Conservation (phyloP, 1,140 invertebrate genomes). For the Temnothorax curvispinosus region DNA sequence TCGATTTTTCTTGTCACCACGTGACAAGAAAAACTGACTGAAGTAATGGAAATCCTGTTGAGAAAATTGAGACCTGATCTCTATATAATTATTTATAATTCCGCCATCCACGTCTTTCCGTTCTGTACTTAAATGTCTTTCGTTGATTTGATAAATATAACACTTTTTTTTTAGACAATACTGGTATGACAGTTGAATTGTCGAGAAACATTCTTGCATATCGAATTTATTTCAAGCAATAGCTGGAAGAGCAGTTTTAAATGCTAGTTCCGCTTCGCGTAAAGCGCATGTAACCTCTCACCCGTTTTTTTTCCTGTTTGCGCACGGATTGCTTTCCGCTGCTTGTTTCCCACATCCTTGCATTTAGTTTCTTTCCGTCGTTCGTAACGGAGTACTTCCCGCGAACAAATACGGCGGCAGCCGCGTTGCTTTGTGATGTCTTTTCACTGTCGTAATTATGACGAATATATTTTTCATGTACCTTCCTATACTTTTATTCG, state of each 20-base stretch:
- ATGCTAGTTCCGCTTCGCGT: not conserved
- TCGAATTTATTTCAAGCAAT: not conserved
- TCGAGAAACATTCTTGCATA: not conserved
- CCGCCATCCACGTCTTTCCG: not conserved
- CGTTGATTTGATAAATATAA: not conserved
- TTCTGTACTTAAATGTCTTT: not conserved
- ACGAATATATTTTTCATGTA: not conserved
- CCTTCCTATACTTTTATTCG: not conserved
- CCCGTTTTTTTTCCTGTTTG: conserved; percentile 8
- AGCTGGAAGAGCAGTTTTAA: not conserved
- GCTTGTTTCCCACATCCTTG: conserved; percentile 9
- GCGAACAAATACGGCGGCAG: not conserved
- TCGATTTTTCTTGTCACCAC: conserved; percentile 40
- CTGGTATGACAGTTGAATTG: not conserved
- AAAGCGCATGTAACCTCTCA: conserved; percentile 18
- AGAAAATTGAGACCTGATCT: not conserved
- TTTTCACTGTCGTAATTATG: conserved; percentile 4
- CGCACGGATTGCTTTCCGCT: not conserved
- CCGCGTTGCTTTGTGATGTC: not conserved
- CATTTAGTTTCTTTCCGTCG: conserved; percentile 36
- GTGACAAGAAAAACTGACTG: not conserved
- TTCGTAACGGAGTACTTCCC: conserved; percentile 11
- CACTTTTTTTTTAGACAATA: not conserved
- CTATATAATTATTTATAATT: conserved; percentile 27
- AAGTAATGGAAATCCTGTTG: conserved; percentile 29